A percentile compares a stretch with the other conserved stretches of the same genome.
Evolutionary conservation across 2,888 invertebrate genomes (phyloP).

Genomic region (Portevinia maculata): DNA sequence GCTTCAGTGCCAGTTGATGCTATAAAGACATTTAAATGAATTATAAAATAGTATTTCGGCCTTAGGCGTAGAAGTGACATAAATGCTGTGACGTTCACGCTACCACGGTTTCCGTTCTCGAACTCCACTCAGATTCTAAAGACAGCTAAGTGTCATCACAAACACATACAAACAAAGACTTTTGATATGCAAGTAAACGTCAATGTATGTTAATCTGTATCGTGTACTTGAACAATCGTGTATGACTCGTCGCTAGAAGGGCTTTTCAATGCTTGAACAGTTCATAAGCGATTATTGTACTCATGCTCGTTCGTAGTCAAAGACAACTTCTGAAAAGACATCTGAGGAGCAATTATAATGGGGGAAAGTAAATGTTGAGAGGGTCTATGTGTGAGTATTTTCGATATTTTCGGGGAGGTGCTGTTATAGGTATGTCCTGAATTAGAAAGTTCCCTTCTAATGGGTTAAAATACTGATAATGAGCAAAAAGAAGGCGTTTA

Average conservation of each 20-base stretch:
- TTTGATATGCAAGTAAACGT: background rate
- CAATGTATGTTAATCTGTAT: background rate
- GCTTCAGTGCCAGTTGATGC: conserved; percentile 64
- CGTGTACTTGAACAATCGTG: conserved; percentile 32
- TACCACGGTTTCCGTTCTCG: conserved; percentile 47
- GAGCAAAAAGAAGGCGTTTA: conserved; percentile 38
- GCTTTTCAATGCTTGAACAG: conserved; percentile 56
- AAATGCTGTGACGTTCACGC: conserved; percentile 61
- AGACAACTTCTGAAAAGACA: conserved; percentile 53
- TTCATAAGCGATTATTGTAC: conserved; percentile 58
- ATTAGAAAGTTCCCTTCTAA: conserved; percentile 18
- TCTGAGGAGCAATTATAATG: conserved; percentile 65
- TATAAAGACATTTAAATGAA: conserved; percentile 70
- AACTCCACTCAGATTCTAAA: conserved; percentile 64
- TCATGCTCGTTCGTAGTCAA: conserved; percentile 4
- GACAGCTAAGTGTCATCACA: conserved; percentile 55
- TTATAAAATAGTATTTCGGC: conserved; percentile 65
- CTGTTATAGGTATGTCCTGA: background rate
- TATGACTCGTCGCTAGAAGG: conserved; percentile 46
- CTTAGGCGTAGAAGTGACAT: conserved; percentile 46
- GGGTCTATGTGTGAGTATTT: background rate
- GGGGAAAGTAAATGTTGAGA: conserved; percentile 37
- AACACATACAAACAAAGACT: conserved; percentile 19
- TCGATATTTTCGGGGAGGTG: background rate
- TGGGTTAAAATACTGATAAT: conserved; percentile 58